Evolutionary conservation across 2,888 invertebrate genomes (phyloP).

Genomic region (Sminthurinus aureus): DNA sequence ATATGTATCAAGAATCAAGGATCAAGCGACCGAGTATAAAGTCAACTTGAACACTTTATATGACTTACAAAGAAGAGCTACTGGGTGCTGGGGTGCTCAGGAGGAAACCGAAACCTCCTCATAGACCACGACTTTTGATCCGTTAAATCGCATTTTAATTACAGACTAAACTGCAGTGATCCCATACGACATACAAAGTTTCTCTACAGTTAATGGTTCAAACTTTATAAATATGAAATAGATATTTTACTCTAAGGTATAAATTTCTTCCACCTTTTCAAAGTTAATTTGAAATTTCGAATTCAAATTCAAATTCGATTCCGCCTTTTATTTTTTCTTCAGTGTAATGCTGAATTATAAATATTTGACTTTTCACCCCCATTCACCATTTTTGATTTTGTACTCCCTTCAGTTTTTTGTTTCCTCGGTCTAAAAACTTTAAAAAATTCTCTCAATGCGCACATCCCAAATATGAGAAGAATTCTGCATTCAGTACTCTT

Average conservation of each 20-base stretch:
- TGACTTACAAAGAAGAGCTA: conserved; percentile 33
- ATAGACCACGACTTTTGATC: conserved; percentile 49
- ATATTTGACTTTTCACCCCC: neutral
- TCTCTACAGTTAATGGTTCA: too few species aligned
- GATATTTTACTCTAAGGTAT: too few species aligned
- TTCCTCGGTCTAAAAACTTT: too few species aligned
- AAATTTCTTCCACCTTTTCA: too few species aligned
- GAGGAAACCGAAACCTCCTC: conserved; percentile 45
- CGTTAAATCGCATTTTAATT: conserved; percentile 57
- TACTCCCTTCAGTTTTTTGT: neutral
- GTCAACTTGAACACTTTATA: conserved; percentile 16
- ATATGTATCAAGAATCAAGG: neutral
- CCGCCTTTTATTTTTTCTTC: too few species aligned
- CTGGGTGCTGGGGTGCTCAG: conserved; percentile 8
- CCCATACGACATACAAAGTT: conserved; percentile 39
- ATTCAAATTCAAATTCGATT: too few species aligned
- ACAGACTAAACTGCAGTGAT: conserved; percentile 42
- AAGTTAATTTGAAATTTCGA: too few species aligned
- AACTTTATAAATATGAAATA: neutral
- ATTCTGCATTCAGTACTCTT: too few species aligned
- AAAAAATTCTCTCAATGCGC: too few species aligned
- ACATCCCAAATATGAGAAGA: too few species aligned
- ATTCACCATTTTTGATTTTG: neutral
- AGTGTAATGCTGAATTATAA: neutral
- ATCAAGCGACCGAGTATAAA: neutral